A percentile compares a stretch with the other conserved stretches of the same genome.
Conservation (phyloP, 2,888 invertebrate genomes). For the Andrena dorsata region DNA sequence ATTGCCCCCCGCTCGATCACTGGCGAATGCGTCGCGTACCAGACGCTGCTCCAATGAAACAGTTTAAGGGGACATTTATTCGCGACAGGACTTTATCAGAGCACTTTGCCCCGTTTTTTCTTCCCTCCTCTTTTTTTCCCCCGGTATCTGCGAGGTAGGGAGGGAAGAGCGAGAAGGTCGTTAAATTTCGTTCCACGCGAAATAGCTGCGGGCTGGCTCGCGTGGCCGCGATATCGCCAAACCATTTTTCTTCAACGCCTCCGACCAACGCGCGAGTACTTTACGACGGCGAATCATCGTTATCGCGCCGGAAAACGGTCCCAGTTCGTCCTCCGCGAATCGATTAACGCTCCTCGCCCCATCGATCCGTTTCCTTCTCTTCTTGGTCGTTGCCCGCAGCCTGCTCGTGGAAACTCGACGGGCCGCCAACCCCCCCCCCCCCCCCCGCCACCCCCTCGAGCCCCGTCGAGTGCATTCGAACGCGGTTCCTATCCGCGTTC, state of each 20-base stretch:
- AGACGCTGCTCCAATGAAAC: neutral
- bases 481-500: conserved; percentile 1
- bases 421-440: no score
- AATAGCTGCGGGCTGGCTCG: conserved; percentile 40
- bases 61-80: conserved; percentile 17
- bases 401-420: neutral
- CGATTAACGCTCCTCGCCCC: conserved; percentile 51
- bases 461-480: conserved; percentile 7
- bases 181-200: conserved; percentile 54
- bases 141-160: conserved; percentile 6
- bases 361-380: conserved; percentile 12
- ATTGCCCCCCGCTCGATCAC: neutral
- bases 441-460: no score
- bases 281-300: conserved; percentile 63
- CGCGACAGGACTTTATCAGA: neutral
- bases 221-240: conserved; percentile 49
- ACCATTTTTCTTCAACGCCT: conserved; percentile 53
- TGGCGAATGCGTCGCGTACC: neutral
- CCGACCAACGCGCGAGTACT: conserved; percentile 30
- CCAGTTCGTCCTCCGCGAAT: conserved; percentile 51
- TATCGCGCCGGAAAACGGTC: conserved; percentile 56
- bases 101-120: neutral
- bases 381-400: neutral
- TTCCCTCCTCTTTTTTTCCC: neutral
- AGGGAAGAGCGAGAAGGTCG: conserved; percentile 17